A percentile compares a stretch with the other conserved stretches of the same genome.
These are phyloP conservation scores for Scytalopus superciliaris DNA, from an alignment of 2,113 vertebrate species.

Conservation along the genomic window DNA sequence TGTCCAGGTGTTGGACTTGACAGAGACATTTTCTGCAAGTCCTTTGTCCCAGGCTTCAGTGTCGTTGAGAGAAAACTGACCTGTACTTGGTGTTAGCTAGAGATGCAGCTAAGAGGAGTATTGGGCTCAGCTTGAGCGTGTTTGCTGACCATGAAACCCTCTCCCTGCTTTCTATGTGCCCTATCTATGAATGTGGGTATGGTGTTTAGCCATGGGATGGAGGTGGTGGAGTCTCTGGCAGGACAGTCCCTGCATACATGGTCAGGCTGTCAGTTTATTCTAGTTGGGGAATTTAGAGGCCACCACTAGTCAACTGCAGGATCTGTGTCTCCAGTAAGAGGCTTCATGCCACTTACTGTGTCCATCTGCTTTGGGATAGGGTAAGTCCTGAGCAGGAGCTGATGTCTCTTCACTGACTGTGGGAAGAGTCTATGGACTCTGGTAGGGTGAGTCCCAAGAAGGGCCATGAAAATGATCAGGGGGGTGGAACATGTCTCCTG, in stretches of 20 bases:
- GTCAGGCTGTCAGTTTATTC: not conserved
- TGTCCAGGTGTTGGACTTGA: not conserved
- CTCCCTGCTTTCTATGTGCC: accelerated
- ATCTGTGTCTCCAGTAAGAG: not conserved
- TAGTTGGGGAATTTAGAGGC: not conserved
- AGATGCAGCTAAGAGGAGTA: not conserved
- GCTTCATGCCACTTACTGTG: not conserved
- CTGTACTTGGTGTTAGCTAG: not conserved
- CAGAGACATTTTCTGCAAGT: not conserved
- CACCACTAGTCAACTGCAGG: not conserved
- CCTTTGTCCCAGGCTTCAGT: not conserved
- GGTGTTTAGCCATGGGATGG: not conserved
- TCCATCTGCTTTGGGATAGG: not conserved
- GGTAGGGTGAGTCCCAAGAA: not conserved
- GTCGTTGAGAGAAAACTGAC: not conserved
- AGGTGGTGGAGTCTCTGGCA: not conserved
- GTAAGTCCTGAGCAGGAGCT: not conserved
- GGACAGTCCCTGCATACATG: not conserved
- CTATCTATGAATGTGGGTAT: not conserved
- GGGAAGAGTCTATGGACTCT: not conserved
- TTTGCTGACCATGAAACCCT: not conserved
- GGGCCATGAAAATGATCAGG: not conserved
- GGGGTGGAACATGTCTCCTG: not conserved
- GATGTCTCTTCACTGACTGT: not conserved
- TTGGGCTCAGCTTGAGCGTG: not conserved